Evolutionary conservation across 1,140 invertebrate species (phyloP).

Genomic region (Cyrtorhinus lividipennis): DNA sequence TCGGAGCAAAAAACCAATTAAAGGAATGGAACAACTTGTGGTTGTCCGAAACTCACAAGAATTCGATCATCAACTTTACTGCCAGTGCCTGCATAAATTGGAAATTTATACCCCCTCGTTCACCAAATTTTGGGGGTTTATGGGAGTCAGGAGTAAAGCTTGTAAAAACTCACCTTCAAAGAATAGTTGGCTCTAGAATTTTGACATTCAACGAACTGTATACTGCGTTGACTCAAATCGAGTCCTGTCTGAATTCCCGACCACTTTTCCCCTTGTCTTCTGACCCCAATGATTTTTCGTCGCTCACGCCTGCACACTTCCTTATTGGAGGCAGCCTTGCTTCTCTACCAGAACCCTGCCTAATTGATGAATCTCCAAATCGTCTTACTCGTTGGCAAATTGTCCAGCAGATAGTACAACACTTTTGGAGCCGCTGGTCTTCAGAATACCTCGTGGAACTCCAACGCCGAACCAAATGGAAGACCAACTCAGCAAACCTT

Average conservation of each 20-base stretch:
- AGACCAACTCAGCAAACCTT: background rate
- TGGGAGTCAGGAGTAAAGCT: slow-evolving; percentile 27
- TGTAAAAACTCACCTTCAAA: slow-evolving; percentile 24
- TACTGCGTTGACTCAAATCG: slow-evolving; percentile 12
- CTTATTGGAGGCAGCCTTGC: slow-evolving; percentile 6
- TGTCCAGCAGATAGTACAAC: slow-evolving; percentile 23
- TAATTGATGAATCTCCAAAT: background rate
- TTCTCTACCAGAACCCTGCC: background rate
- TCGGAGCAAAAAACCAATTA: slow-evolving; percentile 17
- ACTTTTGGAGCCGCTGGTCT: slow-evolving; percentile 27
- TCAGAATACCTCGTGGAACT: slow-evolving; percentile 19
- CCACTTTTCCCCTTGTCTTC: slow-evolving; percentile 22
- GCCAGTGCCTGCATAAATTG: background rate
- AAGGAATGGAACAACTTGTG: background rate
- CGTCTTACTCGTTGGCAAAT: slow-evolving; percentile 19
- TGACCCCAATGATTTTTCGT: slow-evolving; percentile 3
- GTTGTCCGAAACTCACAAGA: background rate
- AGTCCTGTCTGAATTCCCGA: slow-evolving; percentile 12
- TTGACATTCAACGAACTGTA: background rate
- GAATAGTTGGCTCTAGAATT: background rate
- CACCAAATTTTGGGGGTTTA: slow-evolving; percentile 19
- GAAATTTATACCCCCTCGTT: slow-evolving; percentile 10
- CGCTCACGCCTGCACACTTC: slow-evolving; percentile 14
- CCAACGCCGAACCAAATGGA: slow-evolving; percentile 20
- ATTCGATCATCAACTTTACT: background rate